These are phyloP conservation scores for Oncorhynchus kisutch DNA, from an alignment of 2,113 vertebrate genomes.

Conservation along the genomic window DNA sequence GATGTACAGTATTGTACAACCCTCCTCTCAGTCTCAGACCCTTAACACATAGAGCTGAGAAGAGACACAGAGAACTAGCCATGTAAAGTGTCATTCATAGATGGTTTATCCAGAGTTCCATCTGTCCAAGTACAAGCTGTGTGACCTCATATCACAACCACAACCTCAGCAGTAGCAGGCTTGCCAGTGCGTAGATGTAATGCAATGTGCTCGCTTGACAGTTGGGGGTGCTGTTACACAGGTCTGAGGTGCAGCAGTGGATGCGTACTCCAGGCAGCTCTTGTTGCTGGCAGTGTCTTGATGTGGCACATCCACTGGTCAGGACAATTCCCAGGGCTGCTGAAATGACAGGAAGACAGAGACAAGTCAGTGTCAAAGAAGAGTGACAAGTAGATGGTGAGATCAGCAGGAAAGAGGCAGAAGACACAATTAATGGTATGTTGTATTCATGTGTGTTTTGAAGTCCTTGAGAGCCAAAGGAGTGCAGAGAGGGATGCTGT, in stretches of 20 bases:
- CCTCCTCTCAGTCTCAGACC: constrained; percentile 15
- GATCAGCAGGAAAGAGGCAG: constrained; percentile 63
- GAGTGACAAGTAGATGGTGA: constrained; percentile 36
- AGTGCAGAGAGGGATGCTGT: background rate
- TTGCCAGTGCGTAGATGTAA: constrained; percentile 69
- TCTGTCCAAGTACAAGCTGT: background rate
- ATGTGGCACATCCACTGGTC: constrained; percentile 88
- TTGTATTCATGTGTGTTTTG: constrained; percentile 34
- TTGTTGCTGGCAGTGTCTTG: constrained; percentile 88
- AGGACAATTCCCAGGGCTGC: constrained; percentile 84
- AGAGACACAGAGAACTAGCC: constrained; percentile 11
- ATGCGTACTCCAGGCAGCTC: constrained; percentile 87
- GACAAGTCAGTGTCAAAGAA: constrained; percentile 21
- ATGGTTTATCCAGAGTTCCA: constrained; percentile 14
- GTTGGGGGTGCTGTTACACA: constrained; percentile 72
- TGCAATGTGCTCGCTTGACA: constrained; percentile 50
- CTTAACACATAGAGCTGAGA: constrained; percentile 25
- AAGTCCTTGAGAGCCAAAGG: background rate
- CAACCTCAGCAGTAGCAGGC: constrained; percentile 58
- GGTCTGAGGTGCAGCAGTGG: constrained; percentile 84
- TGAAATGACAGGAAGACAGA: constrained; percentile 47
- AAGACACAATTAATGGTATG: constrained; percentile 55
- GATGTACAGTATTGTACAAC: constrained; percentile 12
- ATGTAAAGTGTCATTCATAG: constrained; percentile 17
- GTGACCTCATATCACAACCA: constrained; percentile 48